phyloP scores from a whole-genome alignment of 2,797 vertebrate species.

The Coranthus polyacanthus region DNA sequence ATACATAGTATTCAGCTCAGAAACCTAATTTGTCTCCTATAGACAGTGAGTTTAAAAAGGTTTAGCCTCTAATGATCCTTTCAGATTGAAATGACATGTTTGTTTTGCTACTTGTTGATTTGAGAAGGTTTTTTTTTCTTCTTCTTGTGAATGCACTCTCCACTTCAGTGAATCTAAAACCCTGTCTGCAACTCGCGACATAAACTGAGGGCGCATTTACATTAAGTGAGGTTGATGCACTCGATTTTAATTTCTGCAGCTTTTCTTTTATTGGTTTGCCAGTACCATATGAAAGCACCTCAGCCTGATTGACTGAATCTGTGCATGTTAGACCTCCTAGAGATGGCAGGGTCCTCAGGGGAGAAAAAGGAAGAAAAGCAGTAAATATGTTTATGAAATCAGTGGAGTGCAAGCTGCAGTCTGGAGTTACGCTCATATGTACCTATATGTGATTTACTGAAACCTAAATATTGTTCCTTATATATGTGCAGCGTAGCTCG shows the following conservation, averaged over 20 bases:
- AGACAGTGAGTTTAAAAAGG: no score
- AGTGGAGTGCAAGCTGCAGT: not conserved
- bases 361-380: not conserved
- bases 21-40: no score
- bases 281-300: no score
- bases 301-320: no score
- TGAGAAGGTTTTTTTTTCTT: not conserved
- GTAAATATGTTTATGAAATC: not conserved
- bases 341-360: not conserved
- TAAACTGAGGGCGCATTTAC: not conserved
- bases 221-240: not conserved
- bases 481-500: no score
- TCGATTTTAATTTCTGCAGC: conserved; percentile 7
- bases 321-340: not conserved
- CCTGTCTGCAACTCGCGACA: not conserved
- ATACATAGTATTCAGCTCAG: no score
- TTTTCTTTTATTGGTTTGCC: not conserved
- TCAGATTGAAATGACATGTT: not conserved
- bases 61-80: not conserved
- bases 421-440: not conserved
- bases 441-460: not conserved
- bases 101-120: not conserved
- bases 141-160: conserved; percentile 1
- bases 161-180: not conserved
- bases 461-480: not conserved